Conservation (phyloP, 2,113 vertebrate genomes). For the Acanthisitta chloris region DNA sequence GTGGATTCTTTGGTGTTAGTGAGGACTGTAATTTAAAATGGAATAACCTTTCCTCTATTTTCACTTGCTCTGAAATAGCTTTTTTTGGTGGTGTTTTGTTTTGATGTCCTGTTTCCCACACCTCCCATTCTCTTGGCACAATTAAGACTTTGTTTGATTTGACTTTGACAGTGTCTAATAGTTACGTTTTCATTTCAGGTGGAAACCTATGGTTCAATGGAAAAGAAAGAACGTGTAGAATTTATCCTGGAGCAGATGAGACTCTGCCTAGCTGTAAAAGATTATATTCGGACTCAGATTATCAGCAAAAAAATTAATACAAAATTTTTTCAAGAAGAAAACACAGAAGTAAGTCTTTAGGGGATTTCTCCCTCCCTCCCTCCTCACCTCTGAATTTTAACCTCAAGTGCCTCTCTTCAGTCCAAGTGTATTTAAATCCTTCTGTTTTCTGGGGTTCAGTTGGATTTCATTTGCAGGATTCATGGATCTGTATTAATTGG, state of each 20-base stretch:
- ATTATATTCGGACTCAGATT: slow-evolving; percentile 97
- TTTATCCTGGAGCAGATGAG: slow-evolving; percentile 99
- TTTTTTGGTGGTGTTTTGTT: background rate
- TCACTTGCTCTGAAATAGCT: background rate
- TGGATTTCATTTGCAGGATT: background rate
- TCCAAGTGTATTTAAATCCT: background rate
- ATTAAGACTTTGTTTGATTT: background rate
- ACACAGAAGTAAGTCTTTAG: slow-evolving; percentile 82
- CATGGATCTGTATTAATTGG: background rate
- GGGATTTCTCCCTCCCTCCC: background rate
- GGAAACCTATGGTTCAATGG: slow-evolving; percentile 98
- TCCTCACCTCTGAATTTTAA: background rate
- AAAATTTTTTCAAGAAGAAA: slow-evolving; percentile 97
- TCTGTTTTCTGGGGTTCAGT: background rate
- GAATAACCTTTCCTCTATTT: background rate
- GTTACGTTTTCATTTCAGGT: slow-evolving; percentile 76
- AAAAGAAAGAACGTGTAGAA: slow-evolving; percentile 97
- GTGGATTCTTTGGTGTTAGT: background rate
- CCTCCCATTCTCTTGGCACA: background rate
- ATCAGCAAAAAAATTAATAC: slow-evolving; percentile 99
- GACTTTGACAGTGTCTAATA: background rate
- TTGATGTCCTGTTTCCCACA: background rate
- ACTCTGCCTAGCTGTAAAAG: slow-evolving; percentile 95
- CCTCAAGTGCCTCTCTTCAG: background rate
- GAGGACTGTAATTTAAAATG: background rate